Conservation (phyloP, 1,140 invertebrate genomes). For the Acromyrmex heyeri region DNA sequence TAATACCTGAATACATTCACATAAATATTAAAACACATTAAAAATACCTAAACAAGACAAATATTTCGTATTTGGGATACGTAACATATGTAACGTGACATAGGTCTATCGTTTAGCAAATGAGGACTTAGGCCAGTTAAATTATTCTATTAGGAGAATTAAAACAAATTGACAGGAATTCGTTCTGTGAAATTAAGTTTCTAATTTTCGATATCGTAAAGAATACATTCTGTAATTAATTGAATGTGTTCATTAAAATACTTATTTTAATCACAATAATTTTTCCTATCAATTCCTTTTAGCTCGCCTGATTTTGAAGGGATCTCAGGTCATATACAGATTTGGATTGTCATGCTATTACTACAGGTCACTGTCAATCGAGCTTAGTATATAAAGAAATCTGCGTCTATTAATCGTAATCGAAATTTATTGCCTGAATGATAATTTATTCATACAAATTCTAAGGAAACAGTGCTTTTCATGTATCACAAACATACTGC, state of each 20-base stretch:
- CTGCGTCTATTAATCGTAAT: slow-evolving; percentile 51
- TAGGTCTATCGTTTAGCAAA: slow-evolving; percentile 27
- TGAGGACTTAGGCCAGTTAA: slow-evolving; percentile 63
- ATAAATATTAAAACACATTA: slow-evolving; percentile 53
- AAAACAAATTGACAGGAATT: slow-evolving; percentile 23
- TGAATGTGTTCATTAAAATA: neutral
- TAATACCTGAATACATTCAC: slow-evolving; percentile 22
- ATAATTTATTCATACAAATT: slow-evolving; percentile 57
- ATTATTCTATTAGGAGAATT: slow-evolving; percentile 36
- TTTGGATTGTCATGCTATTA: slow-evolving; percentile 58
- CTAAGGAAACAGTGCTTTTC: slow-evolving; percentile 33
- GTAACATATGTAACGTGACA: slow-evolving; percentile 11
- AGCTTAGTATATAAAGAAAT: slow-evolving; percentile 50
- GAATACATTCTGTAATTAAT: slow-evolving; percentile 10
- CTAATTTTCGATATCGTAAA: neutral
- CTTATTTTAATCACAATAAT: slow-evolving; percentile 10
- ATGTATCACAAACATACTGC: slow-evolving; percentile 55
- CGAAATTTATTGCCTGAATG: slow-evolving; percentile 55
- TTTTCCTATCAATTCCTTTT: slow-evolving; percentile 30
- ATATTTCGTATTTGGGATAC: slow-evolving; percentile 15
- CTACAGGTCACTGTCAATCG: slow-evolving; percentile 44
- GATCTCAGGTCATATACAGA: slow-evolving; percentile 45
- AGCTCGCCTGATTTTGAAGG: slow-evolving; percentile 10
- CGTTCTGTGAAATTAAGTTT: neutral
- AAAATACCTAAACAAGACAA: slow-evolving; percentile 27